Conservation (phyloP, 2,888 invertebrate genomes). For the Oxycera nigricornis region DNA sequence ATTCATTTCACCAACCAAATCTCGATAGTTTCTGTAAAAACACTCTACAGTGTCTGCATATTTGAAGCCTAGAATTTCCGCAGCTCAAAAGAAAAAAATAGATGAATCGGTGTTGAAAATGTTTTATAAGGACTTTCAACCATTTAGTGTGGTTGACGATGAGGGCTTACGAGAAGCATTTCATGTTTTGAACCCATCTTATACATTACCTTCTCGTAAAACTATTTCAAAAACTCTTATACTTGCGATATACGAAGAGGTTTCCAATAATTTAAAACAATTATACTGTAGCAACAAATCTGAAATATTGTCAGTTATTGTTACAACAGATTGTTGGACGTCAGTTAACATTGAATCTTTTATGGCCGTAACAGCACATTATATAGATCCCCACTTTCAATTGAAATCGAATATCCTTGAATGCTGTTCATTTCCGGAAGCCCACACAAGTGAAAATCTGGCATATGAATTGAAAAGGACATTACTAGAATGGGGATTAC, state of each 20-base stretch:
- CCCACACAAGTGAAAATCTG: too few relatives aligned
- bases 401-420: too few relatives aligned
- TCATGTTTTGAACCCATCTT: conserved; percentile 46
- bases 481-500: conserved; percentile 50
- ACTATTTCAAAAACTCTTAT: conserved; percentile 49
- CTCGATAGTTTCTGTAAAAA: too few relatives aligned
- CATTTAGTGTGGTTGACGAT: conserved; percentile 48
- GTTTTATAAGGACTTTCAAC: conserved; percentile 48
- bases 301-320: conserved; percentile 41
- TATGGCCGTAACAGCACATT: conserved; percentile 51
- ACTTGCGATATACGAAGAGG: conserved; percentile 50
- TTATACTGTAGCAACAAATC: conserved; percentile 40
- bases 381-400: conserved; percentile 49
- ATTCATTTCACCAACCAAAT: too few relatives aligned
- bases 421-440: too few relatives aligned
- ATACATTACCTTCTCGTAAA: conserved; percentile 46
- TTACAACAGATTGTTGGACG: conserved; percentile 55
- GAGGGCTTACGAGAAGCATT: conserved; percentile 28
- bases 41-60: neutral
- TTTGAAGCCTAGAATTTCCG: neutral
- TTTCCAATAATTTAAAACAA: conserved; percentile 47
- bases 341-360: conserved; percentile 51
- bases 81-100: neutral
- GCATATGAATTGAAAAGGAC: conserved; percentile 49
- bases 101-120: conserved; percentile 48